Evolutionary conservation across 1,140 invertebrate species (phyloP).

Genomic region (Drosophila pseudoobscura): DNA sequence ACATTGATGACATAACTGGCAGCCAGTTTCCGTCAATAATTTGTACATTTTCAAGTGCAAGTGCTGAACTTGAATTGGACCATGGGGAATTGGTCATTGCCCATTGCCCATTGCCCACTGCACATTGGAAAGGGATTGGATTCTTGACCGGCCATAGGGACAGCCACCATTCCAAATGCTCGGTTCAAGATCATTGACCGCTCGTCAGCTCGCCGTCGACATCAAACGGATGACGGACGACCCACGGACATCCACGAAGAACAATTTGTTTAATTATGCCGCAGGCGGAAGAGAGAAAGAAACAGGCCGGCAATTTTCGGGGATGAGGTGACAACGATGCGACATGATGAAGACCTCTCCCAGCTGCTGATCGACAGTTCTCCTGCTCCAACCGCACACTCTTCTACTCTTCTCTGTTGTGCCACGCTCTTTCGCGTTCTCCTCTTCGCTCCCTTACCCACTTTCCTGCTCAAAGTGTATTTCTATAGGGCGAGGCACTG

Average conservation of each 20-base stretch:
- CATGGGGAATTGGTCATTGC: conserved; percentile 50
- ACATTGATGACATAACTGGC: conserved; percentile 75
- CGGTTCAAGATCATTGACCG: conserved; percentile 68
- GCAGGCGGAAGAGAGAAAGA: not conserved
- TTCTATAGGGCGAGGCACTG: not conserved
- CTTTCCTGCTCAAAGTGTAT: not conserved
- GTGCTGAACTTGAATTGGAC: conserved; percentile 77
- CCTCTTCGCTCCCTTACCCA: too few species aligned
- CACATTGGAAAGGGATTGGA: conserved; percentile 28
- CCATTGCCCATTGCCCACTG: too few species aligned
- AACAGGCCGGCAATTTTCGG: conserved; percentile 49
- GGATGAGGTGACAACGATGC: conserved; percentile 79
- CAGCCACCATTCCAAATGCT: conserved; percentile 2
- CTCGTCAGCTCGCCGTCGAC: conserved; percentile 43
- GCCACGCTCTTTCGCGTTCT: too few species aligned
- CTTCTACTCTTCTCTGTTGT: too few species aligned
- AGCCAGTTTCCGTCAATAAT: conserved; percentile 46
- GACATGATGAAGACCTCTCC: conserved; percentile 74
- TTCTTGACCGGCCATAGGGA: conserved; percentile 5
- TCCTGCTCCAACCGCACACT: too few species aligned
- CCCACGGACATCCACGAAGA: conserved; percentile 31
- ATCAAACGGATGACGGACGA: conserved; percentile 51
- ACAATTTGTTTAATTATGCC: conserved; percentile 81
- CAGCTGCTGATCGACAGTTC: conserved; percentile 10
- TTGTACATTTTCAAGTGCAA: conserved; percentile 75